A percentile compares a stretch with the other conserved stretches of the same genome.
phyloP scores from a whole-genome alignment of 2,888 invertebrate species.

The Drosophila emarginata region DNA sequence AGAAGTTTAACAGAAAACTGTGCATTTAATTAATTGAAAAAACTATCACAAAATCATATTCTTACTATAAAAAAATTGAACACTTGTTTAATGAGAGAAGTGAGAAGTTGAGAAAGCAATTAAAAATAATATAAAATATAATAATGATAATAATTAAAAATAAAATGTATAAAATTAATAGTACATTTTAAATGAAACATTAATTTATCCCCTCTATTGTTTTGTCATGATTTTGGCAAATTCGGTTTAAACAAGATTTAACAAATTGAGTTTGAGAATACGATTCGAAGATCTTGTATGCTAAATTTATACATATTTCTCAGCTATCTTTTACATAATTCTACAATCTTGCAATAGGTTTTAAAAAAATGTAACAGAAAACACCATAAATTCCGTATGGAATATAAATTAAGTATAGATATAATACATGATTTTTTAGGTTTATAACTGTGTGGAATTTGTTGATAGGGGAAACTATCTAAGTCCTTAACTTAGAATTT shows the following conservation, averaged over 20 bases:
- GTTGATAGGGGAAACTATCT: no score
- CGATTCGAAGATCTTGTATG: not conserved
- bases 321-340: not conserved
- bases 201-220: not conserved
- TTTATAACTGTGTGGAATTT: no score
- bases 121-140: not conserved
- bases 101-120: not conserved
- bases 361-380: no score
- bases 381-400: no score
- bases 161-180: not conserved
- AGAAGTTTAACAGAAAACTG: constrained; percentile 12
- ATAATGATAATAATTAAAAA: not conserved
- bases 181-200: not conserved
- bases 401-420: no score
- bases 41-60: constrained; percentile 3
- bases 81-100: not conserved
- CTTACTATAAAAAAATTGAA: not conserved
- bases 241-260: constrained; percentile 5
- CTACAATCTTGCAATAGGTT: not conserved
- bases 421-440: no score
- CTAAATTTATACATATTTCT: not conserved
- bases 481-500: no score
- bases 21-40: not conserved
- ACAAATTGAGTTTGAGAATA: constrained; percentile 1
- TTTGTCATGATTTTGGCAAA: constrained; percentile 5